phyloP scores from a whole-genome alignment of 2,888 invertebrate genomes.

The Arrhopalites spinosus region DNA sequence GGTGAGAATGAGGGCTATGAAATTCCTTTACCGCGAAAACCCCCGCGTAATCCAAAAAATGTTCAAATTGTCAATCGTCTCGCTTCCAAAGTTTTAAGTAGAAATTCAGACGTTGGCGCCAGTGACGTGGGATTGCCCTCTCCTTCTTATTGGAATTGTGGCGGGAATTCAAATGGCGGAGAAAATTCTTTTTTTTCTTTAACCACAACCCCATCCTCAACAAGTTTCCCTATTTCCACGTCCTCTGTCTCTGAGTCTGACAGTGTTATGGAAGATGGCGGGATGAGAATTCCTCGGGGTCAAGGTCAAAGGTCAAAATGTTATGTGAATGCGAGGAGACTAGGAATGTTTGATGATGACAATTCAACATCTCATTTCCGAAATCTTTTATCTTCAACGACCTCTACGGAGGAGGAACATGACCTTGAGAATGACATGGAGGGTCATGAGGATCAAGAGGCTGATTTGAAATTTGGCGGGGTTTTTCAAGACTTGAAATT shows the following conservation, averaged over 20 bases:
- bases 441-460: not conserved
- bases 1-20: constrained; percentile 51
- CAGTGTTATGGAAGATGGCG: not conserved
- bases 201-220: not conserved
- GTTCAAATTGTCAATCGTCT: constrained; percentile 4
- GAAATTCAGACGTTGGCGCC: not conserved
- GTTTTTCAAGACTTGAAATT: not conserved
- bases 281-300: not conserved
- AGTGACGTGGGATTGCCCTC: constrained; percentile 32
- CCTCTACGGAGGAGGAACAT: constrained; percentile 36
- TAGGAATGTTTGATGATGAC: not conserved
- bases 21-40: constrained; percentile 50
- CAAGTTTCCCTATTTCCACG: no score
- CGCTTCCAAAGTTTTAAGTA: not conserved
- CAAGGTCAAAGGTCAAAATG: not conserved
- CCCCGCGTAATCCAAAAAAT: constrained; percentile 39
- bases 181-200: not conserved
- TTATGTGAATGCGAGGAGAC: constrained; percentile 4
- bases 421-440: constrained; percentile 29
- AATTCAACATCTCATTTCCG: constrained; percentile 16
- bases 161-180: not conserved
- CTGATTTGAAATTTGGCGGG: not conserved
- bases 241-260: no score
- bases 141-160: constrained; percentile 39
- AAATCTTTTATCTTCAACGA: constrained; percentile 38